Evolutionary conservation across 2,888 invertebrate species (phyloP).

Genomic region (Drosophila vallismaia): DNA sequence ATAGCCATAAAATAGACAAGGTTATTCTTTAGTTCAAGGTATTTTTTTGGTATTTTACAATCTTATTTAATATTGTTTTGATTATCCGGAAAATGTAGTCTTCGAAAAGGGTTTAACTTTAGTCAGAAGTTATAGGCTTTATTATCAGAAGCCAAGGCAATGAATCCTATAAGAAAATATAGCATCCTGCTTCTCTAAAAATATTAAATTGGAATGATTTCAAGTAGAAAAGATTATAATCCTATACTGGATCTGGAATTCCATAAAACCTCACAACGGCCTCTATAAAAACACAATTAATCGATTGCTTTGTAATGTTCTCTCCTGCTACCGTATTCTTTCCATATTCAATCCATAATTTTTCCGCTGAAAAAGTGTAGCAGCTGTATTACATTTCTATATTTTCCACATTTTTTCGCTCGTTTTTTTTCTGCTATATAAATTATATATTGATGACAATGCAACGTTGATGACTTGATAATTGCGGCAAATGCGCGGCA

Average conservation of each 20-base stretch:
- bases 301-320: constrained; percentile 20
- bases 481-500: constrained; percentile 76
- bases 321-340: background rate
- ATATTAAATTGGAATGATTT: background rate
- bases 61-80: constrained; percentile 5
- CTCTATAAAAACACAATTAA: constrained; percentile 19
- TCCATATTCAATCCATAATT: background rate
- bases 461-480: constrained; percentile 79
- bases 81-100: background rate
- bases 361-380: constrained; percentile 27
- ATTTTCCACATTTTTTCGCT: constrained; percentile 29
- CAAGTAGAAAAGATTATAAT: background rate
- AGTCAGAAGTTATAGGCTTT: background rate
- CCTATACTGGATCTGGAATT: background rate
- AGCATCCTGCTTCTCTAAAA: too few species aligned
- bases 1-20: background rate
- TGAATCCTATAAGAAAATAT: too few species aligned
- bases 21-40: background rate
- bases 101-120: constrained; percentile 1
- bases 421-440: constrained; percentile 45
- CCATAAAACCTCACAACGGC: constrained; percentile 4
- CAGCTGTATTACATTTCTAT: constrained; percentile 39
- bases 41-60: background rate
- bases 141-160: too few species aligned
- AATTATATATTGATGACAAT: constrained; percentile 76